These are phyloP conservation scores for Adela reaumurella DNA, from an alignment of 2,888 invertebrate species.

Conservation along the genomic window DNA sequence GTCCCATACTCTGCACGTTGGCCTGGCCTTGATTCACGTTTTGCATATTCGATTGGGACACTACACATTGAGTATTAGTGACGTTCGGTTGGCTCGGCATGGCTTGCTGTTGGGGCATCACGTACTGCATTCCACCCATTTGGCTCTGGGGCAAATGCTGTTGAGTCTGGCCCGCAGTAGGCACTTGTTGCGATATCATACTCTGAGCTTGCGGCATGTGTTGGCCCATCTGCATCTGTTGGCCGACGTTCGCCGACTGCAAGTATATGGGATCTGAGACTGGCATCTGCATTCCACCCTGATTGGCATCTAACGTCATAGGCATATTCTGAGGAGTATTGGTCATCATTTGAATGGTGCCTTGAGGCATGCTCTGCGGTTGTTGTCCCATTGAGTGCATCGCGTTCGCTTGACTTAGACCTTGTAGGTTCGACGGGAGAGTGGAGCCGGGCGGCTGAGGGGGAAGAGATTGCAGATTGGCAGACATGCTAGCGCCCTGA, in stretches of 20 bases:
- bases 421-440: constrained; percentile 58
- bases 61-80: constrained; percentile 8
- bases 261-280: constrained; percentile 50
- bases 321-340: constrained; percentile 51
- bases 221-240: constrained; percentile 40
- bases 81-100: constrained; percentile 8
- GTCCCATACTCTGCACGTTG: constrained; percentile 5
- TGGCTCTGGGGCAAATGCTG: constrained; percentile 41
- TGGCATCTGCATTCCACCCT: constrained; percentile 54
- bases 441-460: constrained; percentile 57
- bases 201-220: constrained; percentile 43
- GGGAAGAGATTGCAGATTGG: constrained; percentile 42
- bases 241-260: constrained; percentile 41
- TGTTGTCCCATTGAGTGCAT: constrained; percentile 45
- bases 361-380: constrained; percentile 56
- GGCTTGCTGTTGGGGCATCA: constrained; percentile 15
- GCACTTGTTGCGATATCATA: constrained; percentile 32
- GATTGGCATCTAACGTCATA: constrained; percentile 53
- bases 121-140: constrained; percentile 42
- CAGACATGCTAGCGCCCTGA: constrained; percentile 45
- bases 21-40: constrained; percentile 10
- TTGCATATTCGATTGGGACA: constrained; percentile 10
- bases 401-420: constrained; percentile 46
- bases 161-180: constrained; percentile 8
- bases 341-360: constrained; percentile 57